Evolutionary conservation across 1,140 invertebrate species (phyloP).

Genomic region (Ceratitis capitata): DNA sequence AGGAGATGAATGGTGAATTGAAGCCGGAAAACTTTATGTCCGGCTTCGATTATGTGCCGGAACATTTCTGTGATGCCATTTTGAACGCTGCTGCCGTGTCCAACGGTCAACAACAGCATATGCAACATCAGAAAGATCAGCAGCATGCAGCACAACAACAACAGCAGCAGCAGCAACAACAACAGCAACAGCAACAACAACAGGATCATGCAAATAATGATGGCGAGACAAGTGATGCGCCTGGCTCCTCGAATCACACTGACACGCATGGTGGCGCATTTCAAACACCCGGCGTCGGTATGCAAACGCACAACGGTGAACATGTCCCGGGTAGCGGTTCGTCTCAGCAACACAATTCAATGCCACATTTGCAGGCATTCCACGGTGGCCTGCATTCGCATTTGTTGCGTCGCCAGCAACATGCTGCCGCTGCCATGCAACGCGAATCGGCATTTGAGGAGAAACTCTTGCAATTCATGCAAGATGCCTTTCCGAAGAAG

Average conservation of each 20-base stretch:
- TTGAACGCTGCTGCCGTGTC: conserved; percentile 58
- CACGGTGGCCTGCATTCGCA: conserved; percentile 60
- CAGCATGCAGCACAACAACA: conserved; percentile 28
- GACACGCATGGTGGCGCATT: conserved; percentile 53
- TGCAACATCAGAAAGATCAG: conserved; percentile 52
- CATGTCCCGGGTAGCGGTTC: conserved; percentile 48
- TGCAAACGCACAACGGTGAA: conserved; percentile 55
- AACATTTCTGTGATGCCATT: conserved; percentile 63
- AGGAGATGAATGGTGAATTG: conserved; percentile 62
- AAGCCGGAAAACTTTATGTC: conserved; percentile 63
- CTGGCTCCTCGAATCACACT: conserved; percentile 56
- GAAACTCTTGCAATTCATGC: conserved; percentile 62
- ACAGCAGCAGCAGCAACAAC: conserved; percentile 57
- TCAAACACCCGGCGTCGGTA: conserved; percentile 52
- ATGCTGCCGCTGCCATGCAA: conserved; percentile 44
- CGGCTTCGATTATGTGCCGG: conserved; percentile 60
- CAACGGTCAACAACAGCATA: conserved; percentile 54
- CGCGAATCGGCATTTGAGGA: conserved; percentile 59
- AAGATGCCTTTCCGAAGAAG: conserved; percentile 63
- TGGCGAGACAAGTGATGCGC: conserved; percentile 59
- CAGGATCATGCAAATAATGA: conserved; percentile 62
- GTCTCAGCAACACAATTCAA: conserved; percentile 52
- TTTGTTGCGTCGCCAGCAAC: conserved; percentile 55
- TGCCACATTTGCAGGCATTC: conserved; percentile 58
- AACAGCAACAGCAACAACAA: conserved; percentile 51